These are phyloP conservation scores for Patiria pectinifera DNA, from an alignment of 53 echinoderm and acorn worm genomes.

Conservation along the genomic window DNA sequence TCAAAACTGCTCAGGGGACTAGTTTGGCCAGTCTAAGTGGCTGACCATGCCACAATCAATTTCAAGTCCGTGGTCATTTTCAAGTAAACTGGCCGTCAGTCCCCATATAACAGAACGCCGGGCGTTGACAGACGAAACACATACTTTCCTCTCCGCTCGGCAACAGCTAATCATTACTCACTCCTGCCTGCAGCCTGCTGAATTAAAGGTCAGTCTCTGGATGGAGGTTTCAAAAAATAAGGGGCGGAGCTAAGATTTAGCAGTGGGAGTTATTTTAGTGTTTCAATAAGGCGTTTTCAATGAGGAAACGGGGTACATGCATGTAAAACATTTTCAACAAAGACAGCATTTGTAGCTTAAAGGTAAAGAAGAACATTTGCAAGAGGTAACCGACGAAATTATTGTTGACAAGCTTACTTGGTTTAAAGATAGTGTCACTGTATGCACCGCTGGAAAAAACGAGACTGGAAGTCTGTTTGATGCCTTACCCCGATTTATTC, in stretches of 20 bases:
- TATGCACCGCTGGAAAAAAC: too few species aligned
- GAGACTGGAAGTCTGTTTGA: too few species aligned
- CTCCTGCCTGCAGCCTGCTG: background rate
- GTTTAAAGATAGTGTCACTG: too few species aligned
- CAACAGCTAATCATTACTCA: slow-evolving; percentile 20
- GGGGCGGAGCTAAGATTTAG: background rate
- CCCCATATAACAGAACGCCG: slow-evolving; percentile 14
- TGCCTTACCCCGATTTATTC: too few species aligned
- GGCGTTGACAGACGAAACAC: slow-evolving; percentile 46
- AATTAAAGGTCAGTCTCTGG: background rate
- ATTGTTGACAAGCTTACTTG: too few species aligned
- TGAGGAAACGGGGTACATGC: background rate
- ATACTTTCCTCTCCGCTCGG: background rate
- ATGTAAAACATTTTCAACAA: too few species aligned
- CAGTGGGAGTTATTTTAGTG: background rate
- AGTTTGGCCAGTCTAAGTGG: slow-evolving; percentile 4
- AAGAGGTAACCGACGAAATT: too few species aligned
- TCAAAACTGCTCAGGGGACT: background rate
- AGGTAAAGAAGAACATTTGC: too few species aligned
- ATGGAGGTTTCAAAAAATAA: background rate
- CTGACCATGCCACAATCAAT: slow-evolving; percentile 20
- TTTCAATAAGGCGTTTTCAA: too few species aligned
- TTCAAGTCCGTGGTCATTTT: slow-evolving; percentile 40
- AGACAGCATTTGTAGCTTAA: too few species aligned
- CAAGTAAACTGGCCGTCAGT: slow-evolving; percentile 39